phyloP scores from a whole-genome alignment of 2,888 invertebrate genomes.

The Drosophila longiperda region DNA sequence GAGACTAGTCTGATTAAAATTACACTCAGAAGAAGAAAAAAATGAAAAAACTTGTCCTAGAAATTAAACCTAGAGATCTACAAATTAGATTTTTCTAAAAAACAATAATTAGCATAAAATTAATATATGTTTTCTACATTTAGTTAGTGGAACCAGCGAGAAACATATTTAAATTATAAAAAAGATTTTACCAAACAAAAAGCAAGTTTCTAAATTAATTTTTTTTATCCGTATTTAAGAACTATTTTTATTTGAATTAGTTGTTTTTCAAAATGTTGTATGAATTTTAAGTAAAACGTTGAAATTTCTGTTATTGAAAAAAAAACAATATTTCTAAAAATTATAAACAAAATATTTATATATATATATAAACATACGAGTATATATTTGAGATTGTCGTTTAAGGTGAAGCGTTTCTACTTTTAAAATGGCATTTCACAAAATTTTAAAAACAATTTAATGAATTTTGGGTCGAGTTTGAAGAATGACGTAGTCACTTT shows the following conservation, averaged over 20 bases:
- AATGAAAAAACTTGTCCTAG: not conserved
- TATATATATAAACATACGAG: not conserved
- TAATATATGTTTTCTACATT: not conserved
- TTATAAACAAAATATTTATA: not conserved
- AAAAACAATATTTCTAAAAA: not conserved
- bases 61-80: not conserved
- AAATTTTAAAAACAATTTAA: not conserved
- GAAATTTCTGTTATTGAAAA: not conserved
- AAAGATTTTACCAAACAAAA: not conserved
- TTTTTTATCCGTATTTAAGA: not conserved
- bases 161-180: not conserved
- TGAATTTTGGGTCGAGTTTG: not conserved
- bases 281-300: not conserved
- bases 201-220: not conserved
- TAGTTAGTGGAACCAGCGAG: not conserved
- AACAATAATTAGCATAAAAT: not conserved
- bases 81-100: not conserved
- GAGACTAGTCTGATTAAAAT: not conserved
- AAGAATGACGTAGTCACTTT: not conserved
- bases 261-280: not conserved
- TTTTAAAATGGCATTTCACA: not conserved
- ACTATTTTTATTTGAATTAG: not conserved
- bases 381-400: not conserved
- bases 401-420: conserved; percentile 1
- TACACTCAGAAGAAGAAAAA: not conserved